phyloP scores from a whole-genome alignment of 2,888 invertebrate genomes.

The Conomelus anceps region DNA sequence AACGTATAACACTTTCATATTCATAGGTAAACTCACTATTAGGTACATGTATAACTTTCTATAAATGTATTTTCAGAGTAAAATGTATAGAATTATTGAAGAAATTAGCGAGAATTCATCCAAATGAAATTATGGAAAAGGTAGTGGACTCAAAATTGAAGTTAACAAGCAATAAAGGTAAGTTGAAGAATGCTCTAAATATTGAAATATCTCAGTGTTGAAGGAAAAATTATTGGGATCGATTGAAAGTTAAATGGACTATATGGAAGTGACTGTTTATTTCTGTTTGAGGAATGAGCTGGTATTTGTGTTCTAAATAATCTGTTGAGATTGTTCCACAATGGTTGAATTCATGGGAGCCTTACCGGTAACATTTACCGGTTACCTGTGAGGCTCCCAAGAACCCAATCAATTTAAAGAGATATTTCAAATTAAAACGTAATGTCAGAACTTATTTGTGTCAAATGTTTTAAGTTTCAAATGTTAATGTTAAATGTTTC shows the following conservation, averaged over 20 bases:
- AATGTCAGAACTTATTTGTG: too few species aligned
- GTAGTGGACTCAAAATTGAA: background rate
- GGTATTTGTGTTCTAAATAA: background rate
- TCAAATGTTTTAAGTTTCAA: too few species aligned
- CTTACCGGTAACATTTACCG: too few species aligned
- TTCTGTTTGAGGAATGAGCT: background rate
- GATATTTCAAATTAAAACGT: too few species aligned
- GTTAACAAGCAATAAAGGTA: background rate
- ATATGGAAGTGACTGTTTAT: background rate
- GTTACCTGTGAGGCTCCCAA: too few species aligned
- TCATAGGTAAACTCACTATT: background rate
- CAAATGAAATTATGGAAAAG: slow-evolving; percentile 48
- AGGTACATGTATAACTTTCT: background rate
- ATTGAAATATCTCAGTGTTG: background rate
- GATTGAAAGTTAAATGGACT: background rate
- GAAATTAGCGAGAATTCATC: slow-evolving; percentile 48
- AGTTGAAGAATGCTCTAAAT: background rate
- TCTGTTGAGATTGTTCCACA: background rate
- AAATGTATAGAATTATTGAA: slow-evolving; percentile 49
- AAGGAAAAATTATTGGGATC: background rate
- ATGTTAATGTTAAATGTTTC: too few species aligned
- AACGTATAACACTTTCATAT: background rate
- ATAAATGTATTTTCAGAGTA: slow-evolving; percentile 24
- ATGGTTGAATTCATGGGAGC: too few species aligned
- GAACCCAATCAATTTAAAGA: too few species aligned